phyloP scores from a whole-genome alignment of 2,113 vertebrate genomes.

The Hylia prasina region DNA sequence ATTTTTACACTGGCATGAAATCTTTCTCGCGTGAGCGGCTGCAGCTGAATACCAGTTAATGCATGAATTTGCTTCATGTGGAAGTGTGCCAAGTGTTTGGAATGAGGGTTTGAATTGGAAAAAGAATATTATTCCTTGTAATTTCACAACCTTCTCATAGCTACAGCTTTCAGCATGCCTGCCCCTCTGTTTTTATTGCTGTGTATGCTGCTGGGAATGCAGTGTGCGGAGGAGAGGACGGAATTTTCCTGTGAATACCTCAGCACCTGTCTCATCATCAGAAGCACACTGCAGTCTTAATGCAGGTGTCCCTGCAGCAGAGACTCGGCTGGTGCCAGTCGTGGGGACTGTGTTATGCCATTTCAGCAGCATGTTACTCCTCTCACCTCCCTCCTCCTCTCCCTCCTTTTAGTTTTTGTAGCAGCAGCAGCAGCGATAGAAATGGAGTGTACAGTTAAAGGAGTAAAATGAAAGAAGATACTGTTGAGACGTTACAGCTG shows the following conservation, averaged over 20 bases:
- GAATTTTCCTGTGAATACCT: not conserved
- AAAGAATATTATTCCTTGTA: not conserved
- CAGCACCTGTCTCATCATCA: conserved; percentile 15
- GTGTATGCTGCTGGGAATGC: not conserved
- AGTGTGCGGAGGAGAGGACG: not conserved
- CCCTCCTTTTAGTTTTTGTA: not conserved
- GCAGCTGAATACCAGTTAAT: too few species aligned
- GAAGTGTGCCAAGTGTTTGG: not conserved
- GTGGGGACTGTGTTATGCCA: not conserved
- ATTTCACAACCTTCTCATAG: not conserved
- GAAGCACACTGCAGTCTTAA: conserved; percentile 30
- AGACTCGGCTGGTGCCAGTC: not conserved
- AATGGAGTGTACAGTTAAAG: not conserved
- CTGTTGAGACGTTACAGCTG: not conserved
- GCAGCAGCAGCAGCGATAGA: not conserved
- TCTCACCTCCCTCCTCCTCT: not conserved
- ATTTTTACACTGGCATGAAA: not conserved
- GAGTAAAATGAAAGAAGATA: not conserved
- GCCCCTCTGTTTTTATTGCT: not conserved
- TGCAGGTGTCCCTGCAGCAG: conserved; percentile 51
- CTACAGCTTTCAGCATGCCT: not conserved
- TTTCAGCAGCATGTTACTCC: not conserved
- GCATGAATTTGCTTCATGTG: not conserved
- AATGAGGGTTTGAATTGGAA: not conserved
- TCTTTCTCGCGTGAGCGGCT: not conserved